Evolutionary conservation across 2,113 vertebrate genomes (phyloP).

Genomic region (Ochotona princeps): DNA sequence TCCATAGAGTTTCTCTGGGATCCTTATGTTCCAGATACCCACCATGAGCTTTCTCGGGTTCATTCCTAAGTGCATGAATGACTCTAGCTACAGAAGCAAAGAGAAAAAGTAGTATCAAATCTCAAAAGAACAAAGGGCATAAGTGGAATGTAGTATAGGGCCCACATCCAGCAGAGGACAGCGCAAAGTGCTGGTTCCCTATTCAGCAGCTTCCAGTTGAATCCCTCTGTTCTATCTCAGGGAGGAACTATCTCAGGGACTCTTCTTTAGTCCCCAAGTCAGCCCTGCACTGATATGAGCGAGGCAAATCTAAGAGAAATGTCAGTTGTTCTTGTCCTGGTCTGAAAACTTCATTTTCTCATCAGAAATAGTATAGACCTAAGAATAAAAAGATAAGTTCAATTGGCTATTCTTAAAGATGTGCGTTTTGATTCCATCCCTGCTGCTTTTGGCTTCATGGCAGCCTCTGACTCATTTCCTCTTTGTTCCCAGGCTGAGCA

Average conservation of each 20-base stretch:
- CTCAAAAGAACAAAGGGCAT: background rate
- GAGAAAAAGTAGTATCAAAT: background rate
- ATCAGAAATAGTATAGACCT: background rate
- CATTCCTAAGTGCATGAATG: background rate
- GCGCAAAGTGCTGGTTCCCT: background rate
- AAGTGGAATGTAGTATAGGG: background rate
- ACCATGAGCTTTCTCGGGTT: too few relatives aligned
- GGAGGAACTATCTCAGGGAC: background rate
- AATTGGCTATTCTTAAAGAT: background rate
- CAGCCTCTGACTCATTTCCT: conserved; percentile 28
- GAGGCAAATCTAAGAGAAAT: background rate
- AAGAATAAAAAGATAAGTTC: background rate
- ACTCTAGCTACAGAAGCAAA: background rate
- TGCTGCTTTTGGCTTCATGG: background rate
- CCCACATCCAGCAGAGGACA: background rate
- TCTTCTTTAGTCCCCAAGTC: background rate
- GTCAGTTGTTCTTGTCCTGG: background rate
- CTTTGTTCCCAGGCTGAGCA: background rate
- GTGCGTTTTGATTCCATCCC: background rate
- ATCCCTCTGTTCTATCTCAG: rapidly evolving
- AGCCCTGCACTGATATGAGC: background rate
- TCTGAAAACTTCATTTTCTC: background rate
- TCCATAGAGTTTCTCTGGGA: background rate
- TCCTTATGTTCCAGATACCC: too few relatives aligned
- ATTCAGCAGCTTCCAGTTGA: background rate